Evolutionary conservation across 1,140 invertebrate genomes (phyloP), one percentile per base, ranked within the genome.

Genomic region (Lasaia peninsularis): DNA sequence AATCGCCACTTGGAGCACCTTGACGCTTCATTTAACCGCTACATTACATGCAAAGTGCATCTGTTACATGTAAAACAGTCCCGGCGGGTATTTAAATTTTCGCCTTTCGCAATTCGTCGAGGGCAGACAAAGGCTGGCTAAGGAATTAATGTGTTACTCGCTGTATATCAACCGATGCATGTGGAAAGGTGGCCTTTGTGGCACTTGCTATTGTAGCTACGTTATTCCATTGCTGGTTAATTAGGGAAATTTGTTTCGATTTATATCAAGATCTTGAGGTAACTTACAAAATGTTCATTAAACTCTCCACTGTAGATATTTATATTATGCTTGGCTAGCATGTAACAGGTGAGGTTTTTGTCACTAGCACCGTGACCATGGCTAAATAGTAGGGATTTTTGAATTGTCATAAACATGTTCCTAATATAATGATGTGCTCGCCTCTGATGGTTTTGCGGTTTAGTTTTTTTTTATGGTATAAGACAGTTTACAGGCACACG

Each of bases 61-160:
- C 85, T 88, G 79, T 85, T 75, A 85, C 81, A 86, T 86, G 83
- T 85, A 85, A 86, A 86, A 86, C 78, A 88, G 81, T 77, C 54
- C 67, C 80, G 78, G 65, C 73, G 75, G 83, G 78, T 80, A 84
- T 88, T 86, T 85, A 86, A 86, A 86, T 85, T 88, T 86, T 78
- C 79, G 71, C 76, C 75, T 85, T 85, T 82, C 78, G 73, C 84
- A 86, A 85, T 85, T 86, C 76, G 73, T 85, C 75, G 73, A 80
- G 77, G 70, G 79, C 78, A 85, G 81, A 80, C 85, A 86, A 85
- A 86, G 84, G 75, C 76, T 76, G 66, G 65, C 69, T 55, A 62
- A 53, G 70, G 73, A 74, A 85, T 83, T 81, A 87, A 82, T 78
- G 73, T 77, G 74, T 70, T 76, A 59, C 73, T 60, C 68, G 68